Evolutionary conservation across 2,888 invertebrate genomes (phyloP).

Genomic region (Ectemnius lituratus): DNA sequence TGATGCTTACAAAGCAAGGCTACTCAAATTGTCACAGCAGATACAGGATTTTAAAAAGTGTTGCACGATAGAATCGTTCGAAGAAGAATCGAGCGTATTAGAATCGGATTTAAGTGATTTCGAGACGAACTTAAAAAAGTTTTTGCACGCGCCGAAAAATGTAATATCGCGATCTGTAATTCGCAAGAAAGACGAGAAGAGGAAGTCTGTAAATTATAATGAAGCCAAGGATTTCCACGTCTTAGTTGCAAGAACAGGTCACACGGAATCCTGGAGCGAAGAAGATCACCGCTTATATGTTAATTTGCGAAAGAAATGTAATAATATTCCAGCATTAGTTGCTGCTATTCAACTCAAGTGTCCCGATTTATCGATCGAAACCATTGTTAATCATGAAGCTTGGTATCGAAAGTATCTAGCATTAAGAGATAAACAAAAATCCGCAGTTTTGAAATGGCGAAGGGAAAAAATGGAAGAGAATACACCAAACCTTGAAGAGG

Average conservation of each 20-base stretch:
- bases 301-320: conserved; percentile 64
- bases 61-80: conserved; percentile 53
- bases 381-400: conserved; percentile 78
- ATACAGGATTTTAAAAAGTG: conserved; percentile 67
- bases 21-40: conserved; percentile 66
- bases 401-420: conserved; percentile 79
- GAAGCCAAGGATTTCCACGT: conserved; percentile 64
- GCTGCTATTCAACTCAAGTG: conserved; percentile 65
- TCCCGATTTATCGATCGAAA: conserved; percentile 72
- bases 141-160: conserved; percentile 46
- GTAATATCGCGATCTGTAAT: not conserved
- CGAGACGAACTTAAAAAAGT: conserved; percentile 57
- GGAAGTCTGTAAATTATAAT: conserved; percentile 47
- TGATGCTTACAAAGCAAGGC: conserved; percentile 62
- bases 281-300: conserved; percentile 72
- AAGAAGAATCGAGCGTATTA: conserved; percentile 61
- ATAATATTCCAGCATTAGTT: conserved; percentile 65
- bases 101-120: conserved; percentile 62
- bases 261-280: conserved; percentile 71
- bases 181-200: conserved; percentile 34
- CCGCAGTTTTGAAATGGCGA: conserved; percentile 78
- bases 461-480: conserved; percentile 63
- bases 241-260: conserved; percentile 71
- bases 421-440: conserved; percentile 76
- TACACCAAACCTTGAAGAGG: conserved; percentile 16